phyloP scores from a whole-genome alignment of 1,140 invertebrate genomes.

The Agrypnia vestita region DNA sequence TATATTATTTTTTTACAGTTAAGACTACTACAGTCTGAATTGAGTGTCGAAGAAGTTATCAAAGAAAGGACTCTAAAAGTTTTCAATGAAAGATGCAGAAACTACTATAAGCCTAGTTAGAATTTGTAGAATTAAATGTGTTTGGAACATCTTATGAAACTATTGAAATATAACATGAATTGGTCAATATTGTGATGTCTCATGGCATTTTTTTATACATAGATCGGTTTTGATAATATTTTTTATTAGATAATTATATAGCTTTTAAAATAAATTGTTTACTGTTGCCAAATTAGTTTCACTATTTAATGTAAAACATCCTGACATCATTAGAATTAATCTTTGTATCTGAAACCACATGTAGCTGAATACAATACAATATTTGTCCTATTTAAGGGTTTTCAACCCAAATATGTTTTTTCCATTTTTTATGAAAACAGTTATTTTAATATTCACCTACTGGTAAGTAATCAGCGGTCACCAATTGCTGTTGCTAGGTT shows the following conservation, averaged over 20 bases:
- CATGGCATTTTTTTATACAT: conserved; percentile 28
- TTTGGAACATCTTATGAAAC: conserved; percentile 61
- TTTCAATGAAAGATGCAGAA: conserved; percentile 87
- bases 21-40: conserved; percentile 86
- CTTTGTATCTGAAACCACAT: background rate
- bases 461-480: too few relatives aligned
- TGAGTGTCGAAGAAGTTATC: conserved; percentile 91
- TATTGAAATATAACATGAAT: conserved; percentile 60
- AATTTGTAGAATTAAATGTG: conserved; percentile 63
- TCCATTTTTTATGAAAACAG: too few relatives aligned
- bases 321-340: background rate
- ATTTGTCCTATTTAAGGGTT: background rate
- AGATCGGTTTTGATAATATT: conserved; percentile 22
- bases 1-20: conserved; percentile 74
- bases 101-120: conserved; percentile 79
- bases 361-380: background rate
- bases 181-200: background rate
- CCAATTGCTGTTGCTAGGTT: too few relatives aligned
- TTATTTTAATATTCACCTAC: background rate
- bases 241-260: conserved; percentile 32
- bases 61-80: conserved; percentile 86
- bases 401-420: background rate
- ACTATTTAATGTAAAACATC: background rate
- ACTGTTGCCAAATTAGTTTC: background rate
- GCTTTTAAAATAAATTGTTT: background rate